A percentile compares a stretch with the other conserved stretches of the same genome.
Conservation (phyloP, 2,113 vertebrate genomes). For the Cariama cristata region DNA sequence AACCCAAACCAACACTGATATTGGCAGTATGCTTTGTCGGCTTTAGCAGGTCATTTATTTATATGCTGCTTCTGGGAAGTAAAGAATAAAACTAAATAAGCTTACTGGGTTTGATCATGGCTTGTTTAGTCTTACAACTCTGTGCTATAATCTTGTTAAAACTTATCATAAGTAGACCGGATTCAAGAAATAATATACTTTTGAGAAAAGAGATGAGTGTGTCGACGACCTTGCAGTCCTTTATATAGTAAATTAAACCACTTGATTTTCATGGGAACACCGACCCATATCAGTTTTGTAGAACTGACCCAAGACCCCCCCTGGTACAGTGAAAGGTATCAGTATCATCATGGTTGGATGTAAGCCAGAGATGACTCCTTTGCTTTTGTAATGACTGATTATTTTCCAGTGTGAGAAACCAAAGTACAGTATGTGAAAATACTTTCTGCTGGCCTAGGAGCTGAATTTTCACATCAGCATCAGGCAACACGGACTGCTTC, state of each 20-base stretch:
- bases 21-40: background rate
- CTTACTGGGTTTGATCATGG: background rate
- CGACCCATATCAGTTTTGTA: too few relatives aligned
- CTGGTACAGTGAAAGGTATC: accelerated
- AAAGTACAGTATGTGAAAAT: background rate
- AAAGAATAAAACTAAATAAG: background rate
- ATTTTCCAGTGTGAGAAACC: background rate
- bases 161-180: background rate
- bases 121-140: background rate
- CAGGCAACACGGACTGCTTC: too few relatives aligned
- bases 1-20: background rate
- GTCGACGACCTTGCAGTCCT: background rate
- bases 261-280: background rate
- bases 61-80: background rate
- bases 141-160: background rate
- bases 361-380: background rate
- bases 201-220: background rate
- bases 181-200: background rate
- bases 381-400: background rate
- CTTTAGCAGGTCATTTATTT: background rate
- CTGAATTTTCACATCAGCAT: background rate
- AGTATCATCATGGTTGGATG: background rate
- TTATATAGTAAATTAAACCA: background rate
- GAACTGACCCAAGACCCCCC: background rate
- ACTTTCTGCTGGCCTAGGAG: background rate